Evolutionary conservation across 2,113 vertebrate species (phyloP).

Genomic region (Trichomycterus rosablanca): DNA sequence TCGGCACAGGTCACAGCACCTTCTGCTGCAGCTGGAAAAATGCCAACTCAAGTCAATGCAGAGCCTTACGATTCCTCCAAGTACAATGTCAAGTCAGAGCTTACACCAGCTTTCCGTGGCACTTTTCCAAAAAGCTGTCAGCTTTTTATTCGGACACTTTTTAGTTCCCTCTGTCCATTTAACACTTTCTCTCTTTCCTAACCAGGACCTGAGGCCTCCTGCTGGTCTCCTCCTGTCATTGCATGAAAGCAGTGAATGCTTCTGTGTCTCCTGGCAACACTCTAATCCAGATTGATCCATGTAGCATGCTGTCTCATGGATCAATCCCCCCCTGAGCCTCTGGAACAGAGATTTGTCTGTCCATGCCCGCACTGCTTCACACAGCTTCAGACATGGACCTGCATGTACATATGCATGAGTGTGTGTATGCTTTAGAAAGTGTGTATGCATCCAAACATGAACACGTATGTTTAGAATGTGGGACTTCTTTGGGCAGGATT

Average conservation of each 20-base stretch:
- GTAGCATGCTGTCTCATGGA: slow-evolving; percentile 39
- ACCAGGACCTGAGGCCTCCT: slow-evolving; percentile 21
- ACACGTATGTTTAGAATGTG: no score
- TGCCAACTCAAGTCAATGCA: no score
- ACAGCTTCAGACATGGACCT: neutral
- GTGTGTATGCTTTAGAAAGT: slow-evolving; percentile 13
- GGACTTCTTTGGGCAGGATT: neutral
- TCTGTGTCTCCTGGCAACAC: slow-evolving; percentile 1
- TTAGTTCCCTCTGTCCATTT: no score
- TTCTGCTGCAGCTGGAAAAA: no score
- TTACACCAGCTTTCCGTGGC: no score
- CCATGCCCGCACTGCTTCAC: slow-evolving; percentile 4
- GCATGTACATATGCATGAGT: slow-evolving; percentile 12
- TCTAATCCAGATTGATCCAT: slow-evolving; percentile 45
- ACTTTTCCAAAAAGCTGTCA: no score
- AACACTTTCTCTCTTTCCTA: no score
- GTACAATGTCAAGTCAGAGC: no score
- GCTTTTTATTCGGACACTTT: neutral
- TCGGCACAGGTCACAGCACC: no score
- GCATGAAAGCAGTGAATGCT: slow-evolving; percentile 4
- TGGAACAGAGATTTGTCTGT: slow-evolving; percentile 8
- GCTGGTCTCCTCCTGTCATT: slow-evolving; percentile 31
- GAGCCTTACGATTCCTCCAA: no score
- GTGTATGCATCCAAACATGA: no score
- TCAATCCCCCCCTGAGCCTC: slow-evolving; percentile 10